Percentiles rank a stretch among this genome's conserved stretches.
Evolutionary conservation across 2,888 invertebrate species (phyloP).

Genomic region (Euzophera pinguis): DNA sequence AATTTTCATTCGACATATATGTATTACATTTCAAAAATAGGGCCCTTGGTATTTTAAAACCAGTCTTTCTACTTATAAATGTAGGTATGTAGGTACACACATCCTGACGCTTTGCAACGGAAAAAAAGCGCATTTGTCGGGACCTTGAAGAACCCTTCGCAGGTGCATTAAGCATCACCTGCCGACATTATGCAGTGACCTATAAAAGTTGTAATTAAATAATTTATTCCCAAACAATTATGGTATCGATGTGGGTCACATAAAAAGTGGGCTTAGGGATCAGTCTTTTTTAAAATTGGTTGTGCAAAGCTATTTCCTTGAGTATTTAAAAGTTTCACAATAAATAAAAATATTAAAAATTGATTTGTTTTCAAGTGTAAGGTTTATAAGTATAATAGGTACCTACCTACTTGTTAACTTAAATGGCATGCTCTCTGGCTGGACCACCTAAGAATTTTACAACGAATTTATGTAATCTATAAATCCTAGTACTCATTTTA

Average conservation of each 20-base stretch:
- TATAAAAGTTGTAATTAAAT: constrained; percentile 76
- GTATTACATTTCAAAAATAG: too few species aligned
- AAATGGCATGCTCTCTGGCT: too few species aligned
- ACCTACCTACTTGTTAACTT: too few species aligned
- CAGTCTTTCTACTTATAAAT: neutral
- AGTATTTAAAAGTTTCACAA: neutral
- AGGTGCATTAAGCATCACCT: constrained; percentile 68
- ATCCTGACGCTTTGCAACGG: constrained; percentile 11
- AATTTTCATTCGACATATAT: too few species aligned
- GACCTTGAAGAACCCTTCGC: constrained; percentile 68
- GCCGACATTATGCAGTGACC: constrained; percentile 70
- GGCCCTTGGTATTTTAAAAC: neutral
- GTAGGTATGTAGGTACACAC: constrained; percentile 9
- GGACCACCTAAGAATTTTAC: too few species aligned
- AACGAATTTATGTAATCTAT: too few species aligned
- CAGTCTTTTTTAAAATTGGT: constrained; percentile 20
- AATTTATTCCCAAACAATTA: constrained; percentile 66
- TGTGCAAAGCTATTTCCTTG: neutral
- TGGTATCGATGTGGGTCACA: constrained; percentile 75
- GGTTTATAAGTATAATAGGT: too few species aligned
- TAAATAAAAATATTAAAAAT: too few species aligned
- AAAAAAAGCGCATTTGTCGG: constrained; percentile 41
- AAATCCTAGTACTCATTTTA: too few species aligned
- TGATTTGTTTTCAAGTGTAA: too few species aligned
- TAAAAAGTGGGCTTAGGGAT: constrained; percentile 48